These are phyloP conservation scores for Therioaphis trifolii DNA, from an alignment of 2,888 invertebrate genomes.

Conservation along the genomic window DNA sequence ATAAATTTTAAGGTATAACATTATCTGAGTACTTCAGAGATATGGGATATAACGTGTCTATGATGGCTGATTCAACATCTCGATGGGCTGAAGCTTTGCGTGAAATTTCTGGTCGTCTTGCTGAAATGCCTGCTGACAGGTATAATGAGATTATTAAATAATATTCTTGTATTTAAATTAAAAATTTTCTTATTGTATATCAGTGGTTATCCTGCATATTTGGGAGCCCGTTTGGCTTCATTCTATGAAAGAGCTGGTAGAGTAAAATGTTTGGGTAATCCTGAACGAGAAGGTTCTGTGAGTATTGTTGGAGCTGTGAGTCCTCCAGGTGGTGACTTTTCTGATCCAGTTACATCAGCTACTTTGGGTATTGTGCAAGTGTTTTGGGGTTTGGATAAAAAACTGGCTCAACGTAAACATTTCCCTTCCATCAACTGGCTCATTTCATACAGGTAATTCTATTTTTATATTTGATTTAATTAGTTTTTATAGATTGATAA, in stretches of 20 bases:
- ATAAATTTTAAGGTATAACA: conserved; percentile 82
- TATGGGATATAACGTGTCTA: conserved; percentile 99
- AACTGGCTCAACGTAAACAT: conserved; percentile 98
- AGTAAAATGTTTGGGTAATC: conserved; percentile 96
- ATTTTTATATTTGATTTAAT: background rate
- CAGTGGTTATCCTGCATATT: conserved; percentile 98
- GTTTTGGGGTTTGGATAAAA: conserved; percentile 99
- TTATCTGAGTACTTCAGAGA: conserved; percentile 99
- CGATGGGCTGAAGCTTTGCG: conserved; percentile 99
- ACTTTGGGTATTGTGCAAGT: conserved; percentile 99
- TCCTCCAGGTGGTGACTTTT: conserved; percentile 99
- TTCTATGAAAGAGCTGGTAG: conserved; percentile 99
- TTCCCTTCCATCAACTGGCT: conserved; percentile 99
- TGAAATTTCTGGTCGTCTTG: conserved; percentile 98
- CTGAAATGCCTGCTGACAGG: conserved; percentile 98
- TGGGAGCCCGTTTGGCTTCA: conserved; percentile 96
- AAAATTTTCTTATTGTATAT: conserved; percentile 68
- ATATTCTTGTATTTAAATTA: background rate
- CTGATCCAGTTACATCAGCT: conserved; percentile 99
- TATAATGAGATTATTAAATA: conserved; percentile 59
- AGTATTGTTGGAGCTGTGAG: conserved; percentile 99
- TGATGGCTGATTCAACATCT: conserved; percentile 99
- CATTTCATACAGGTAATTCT: conserved; percentile 83
- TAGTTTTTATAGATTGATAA: background rate
- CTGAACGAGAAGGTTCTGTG: conserved; percentile 97